These are phyloP conservation scores for Pyrocephalus nanus DNA, from an alignment of 2,797 vertebrate genomes.

Conservation along the genomic window DNA sequence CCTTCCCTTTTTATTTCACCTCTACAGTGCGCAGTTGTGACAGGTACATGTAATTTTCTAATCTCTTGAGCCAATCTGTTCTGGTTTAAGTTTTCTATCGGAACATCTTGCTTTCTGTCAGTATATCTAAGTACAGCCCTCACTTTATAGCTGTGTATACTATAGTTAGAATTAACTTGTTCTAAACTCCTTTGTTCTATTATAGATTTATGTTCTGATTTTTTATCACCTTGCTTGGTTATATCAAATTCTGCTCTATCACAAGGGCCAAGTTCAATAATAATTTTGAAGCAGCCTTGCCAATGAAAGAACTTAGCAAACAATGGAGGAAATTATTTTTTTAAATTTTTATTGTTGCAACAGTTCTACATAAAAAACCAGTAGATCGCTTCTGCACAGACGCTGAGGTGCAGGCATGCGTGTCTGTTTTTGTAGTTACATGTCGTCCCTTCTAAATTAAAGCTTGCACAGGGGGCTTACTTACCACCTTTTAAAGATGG, in stretches of 20 bases:
- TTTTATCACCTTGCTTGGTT: neutral
- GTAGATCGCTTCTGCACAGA: neutral
- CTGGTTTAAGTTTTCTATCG: neutral
- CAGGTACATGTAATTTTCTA: neutral
- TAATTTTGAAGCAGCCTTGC: neutral
- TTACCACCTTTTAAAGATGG: neutral
- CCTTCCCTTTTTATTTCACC: neutral
- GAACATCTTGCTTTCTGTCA: neutral
- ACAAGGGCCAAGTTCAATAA: neutral
- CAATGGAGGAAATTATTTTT: neutral
- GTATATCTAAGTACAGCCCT: neutral
- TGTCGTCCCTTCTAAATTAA: neutral
- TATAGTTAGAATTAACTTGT: neutral
- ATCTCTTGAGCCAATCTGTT: neutral
- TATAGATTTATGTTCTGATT: neutral
- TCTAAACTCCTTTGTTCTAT: neutral
- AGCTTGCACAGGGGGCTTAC: neutral
- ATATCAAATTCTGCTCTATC: neutral
- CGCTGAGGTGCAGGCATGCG: no score
- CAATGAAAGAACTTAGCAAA: neutral
- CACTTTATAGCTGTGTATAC: neutral
- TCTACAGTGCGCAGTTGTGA: neutral
- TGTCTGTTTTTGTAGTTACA: neutral
- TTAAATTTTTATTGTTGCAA: neutral
- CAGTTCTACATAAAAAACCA: neutral